Evolutionary conservation across 2,888 invertebrate species (phyloP), one percentile per base, ranked within the genome.

Genomic region (Tubulanus polymorphus): DNA sequence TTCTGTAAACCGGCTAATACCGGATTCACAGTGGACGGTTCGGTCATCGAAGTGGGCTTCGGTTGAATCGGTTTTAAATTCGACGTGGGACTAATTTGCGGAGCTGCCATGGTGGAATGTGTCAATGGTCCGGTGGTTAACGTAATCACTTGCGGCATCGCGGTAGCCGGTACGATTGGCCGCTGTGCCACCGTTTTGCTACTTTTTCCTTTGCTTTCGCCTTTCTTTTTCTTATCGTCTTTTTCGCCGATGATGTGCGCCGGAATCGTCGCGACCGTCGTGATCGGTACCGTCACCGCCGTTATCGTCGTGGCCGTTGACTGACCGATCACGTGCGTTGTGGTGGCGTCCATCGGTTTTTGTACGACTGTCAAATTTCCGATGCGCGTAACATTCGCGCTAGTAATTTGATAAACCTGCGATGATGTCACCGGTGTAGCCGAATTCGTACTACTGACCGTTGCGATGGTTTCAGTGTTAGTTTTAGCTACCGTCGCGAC

Each of bases 51-150:
- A 1, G 74, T 74, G 3, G 78, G 77, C 57, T 78, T 79, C 2
- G 79, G 76, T 62, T 79, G 79, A 54, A 77, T 78, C n/a, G 74
- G 75, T 54, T 79, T 80, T 45, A 75, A 65, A 25, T 57, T 46
- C 1, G 53, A 32, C 56, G 69, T 48, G 56, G 65, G 55, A 1
- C 72, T 67, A 49, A 68, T 63, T 51, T 69, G 70, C 5, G 66
- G 53, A 5, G 72, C 64, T 18, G 65, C 55, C 27, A 70, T 45
- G 51, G 62, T 67, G 26, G 67, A 61, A 54, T 69, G 71, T 12
- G 65, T 65, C 10, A 68, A 66, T 29, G 65, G 61, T 28, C 70
- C 67, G n/a, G 64, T 60, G 8, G 66, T 55, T 50, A 69, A 51
- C 5, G 69, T 66, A 51, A 71, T 62, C 53, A 72, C 64, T 54